Evolutionary conservation across 2,113 vertebrate genomes (phyloP).

Genomic region (Paradisaea rubra): DNA sequence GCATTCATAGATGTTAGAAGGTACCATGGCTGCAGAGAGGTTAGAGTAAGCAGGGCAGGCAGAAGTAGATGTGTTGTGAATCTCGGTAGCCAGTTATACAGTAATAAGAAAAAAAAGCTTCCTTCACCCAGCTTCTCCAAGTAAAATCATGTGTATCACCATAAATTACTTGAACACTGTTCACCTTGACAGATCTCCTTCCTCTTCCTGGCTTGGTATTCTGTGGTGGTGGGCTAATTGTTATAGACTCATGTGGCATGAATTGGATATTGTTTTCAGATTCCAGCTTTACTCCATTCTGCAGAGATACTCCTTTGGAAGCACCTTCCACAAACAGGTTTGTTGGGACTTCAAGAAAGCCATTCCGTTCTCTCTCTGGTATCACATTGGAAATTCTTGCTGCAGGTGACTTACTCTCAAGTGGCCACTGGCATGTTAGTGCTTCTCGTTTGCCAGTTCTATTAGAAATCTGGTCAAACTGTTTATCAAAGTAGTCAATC

Average conservation of each 20-base stretch:
- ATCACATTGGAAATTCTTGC: constrained; percentile 68
- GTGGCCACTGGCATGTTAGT: constrained; percentile 74
- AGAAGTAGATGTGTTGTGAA: not conserved
- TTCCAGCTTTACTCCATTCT: constrained; percentile 73
- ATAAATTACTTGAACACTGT: constrained; percentile 50
- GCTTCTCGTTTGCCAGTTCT: constrained; percentile 79
- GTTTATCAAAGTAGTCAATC: constrained; percentile 73
- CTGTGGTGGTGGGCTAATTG: constrained; percentile 90
- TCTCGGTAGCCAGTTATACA: not conserved
- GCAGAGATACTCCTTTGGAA: constrained; percentile 61
- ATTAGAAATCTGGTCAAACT: constrained; percentile 82
- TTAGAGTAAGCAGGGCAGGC: not conserved
- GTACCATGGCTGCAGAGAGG: not conserved
- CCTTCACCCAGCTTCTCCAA: constrained; percentile 48
- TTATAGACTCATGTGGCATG: constrained; percentile 77
- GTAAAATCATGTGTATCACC: constrained; percentile 52
- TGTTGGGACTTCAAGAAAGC: constrained; percentile 58
- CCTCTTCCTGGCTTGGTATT: constrained; percentile 87
- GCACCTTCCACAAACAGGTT: constrained; percentile 78
- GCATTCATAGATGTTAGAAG: not conserved
- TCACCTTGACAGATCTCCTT: constrained; percentile 92
- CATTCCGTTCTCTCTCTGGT: constrained; percentile 74
- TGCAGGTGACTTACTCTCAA: constrained; percentile 57
- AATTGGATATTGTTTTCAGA: constrained; percentile 64
- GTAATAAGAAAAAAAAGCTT: not conserved